phyloP scores from a whole-genome alignment of 2,113 vertebrate species.

The Aphyosemion australe region DNA sequence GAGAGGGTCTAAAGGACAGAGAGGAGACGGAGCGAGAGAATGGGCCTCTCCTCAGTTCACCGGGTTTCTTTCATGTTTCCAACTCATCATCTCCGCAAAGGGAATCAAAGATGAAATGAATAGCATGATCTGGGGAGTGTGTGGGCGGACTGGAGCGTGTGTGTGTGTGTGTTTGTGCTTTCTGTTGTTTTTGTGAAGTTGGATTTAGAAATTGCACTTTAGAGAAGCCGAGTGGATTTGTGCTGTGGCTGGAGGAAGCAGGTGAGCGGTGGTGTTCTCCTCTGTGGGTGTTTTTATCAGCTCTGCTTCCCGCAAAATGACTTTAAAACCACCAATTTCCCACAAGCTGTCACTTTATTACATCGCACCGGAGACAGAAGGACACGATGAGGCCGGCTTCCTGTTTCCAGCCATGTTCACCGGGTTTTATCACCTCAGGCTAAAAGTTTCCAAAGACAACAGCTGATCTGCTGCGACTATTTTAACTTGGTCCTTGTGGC shows the following conservation, averaged over 20 bases:
- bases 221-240: not conserved
- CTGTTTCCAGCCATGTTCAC: not conserved
- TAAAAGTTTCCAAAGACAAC: not conserved
- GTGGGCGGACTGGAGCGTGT: slow-evolving; percentile 43
- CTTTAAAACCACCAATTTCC: not conserved
- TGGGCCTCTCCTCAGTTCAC: slow-evolving; percentile 49
- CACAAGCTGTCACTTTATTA: not conserved
- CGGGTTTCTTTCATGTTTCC: slow-evolving; percentile 64
- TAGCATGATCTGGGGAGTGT: slow-evolving; percentile 50
- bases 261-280: not conserved
- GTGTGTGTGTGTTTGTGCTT: slow-evolving; percentile 6
- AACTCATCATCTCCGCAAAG: slow-evolving; percentile 68
- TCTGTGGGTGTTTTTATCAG: not conserved
- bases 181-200: slow-evolving; percentile 7
- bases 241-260: not conserved
- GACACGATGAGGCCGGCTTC: not conserved
- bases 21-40: slow-evolving; percentile 48
- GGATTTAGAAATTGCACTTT: not conserved
- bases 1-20: slow-evolving; percentile 18
- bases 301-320: not conserved
- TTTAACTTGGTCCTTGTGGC: no score
- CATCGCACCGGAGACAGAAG: not conserved
- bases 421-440: not conserved
- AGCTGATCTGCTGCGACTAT: not conserved
- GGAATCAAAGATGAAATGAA: slow-evolving; percentile 74